These are phyloP conservation scores for Erebia aethiops DNA, from an alignment of 2,888 invertebrate species.

Conservation along the genomic window DNA sequence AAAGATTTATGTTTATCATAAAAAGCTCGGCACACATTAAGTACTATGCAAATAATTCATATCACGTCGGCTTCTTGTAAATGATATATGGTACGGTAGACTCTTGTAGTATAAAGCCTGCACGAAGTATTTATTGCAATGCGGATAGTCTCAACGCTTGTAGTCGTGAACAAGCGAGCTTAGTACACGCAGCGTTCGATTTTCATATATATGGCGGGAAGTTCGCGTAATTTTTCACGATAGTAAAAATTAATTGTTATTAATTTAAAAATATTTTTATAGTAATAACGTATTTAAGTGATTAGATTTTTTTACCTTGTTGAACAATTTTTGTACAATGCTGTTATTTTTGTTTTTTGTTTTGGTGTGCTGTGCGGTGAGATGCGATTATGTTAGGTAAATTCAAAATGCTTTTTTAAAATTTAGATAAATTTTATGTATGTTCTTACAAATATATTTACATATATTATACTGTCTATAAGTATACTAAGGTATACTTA, in stretches of 20 bases:
- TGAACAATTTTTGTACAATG: slow-evolving; percentile 37
- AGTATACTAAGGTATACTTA: too few relatives aligned
- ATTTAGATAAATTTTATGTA: background rate
- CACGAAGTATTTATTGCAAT: slow-evolving; percentile 38
- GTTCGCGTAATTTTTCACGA: slow-evolving; percentile 19
- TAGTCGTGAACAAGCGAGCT: slow-evolving; percentile 50
- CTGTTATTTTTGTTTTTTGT: slow-evolving; percentile 51
- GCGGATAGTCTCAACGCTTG: slow-evolving; percentile 31
- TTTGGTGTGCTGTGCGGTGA: slow-evolving; percentile 64
- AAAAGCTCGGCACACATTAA: slow-evolving; percentile 16
- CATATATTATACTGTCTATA: too few relatives aligned
- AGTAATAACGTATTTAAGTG: slow-evolving; percentile 8
- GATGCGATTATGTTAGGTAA: slow-evolving; percentile 65
- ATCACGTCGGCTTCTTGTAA: slow-evolving; percentile 29
- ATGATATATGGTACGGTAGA: slow-evolving; percentile 17
- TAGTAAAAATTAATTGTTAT: background rate
- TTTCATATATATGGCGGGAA: slow-evolving; percentile 52
- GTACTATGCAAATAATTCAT: slow-evolving; percentile 23
- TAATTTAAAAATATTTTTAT: background rate
- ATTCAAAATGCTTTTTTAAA: background rate
- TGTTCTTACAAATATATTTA: too few relatives aligned
- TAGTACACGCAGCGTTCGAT: slow-evolving; percentile 41
- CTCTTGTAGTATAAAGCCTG: slow-evolving; percentile 36
- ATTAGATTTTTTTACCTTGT: background rate
- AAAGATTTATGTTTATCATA: slow-evolving; percentile 13